phyloP scores from a whole-genome alignment of 2,113 vertebrate species.

The Sciurus niger region DNA sequence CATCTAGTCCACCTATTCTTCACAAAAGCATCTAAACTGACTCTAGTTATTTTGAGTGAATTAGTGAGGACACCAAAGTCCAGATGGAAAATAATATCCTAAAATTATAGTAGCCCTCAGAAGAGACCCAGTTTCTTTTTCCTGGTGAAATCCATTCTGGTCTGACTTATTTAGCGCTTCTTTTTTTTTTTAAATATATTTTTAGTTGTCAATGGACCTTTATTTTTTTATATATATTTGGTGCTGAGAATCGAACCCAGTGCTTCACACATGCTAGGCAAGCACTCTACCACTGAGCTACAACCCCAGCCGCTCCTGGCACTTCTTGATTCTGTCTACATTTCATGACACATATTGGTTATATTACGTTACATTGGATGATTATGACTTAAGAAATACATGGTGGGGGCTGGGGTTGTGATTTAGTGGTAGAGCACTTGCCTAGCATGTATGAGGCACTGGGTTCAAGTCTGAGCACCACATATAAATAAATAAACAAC shows the following conservation, averaged over 20 bases:
- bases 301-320: not conserved
- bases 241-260: too few species aligned
- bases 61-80: not conserved
- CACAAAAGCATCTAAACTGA: not conserved
- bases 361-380: not conserved
- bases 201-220: too few species aligned
- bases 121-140: constrained; percentile 16
- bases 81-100: too few species aligned
- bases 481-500: too few species aligned
- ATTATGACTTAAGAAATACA: constrained; percentile 33
- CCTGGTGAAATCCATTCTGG: not conserved
- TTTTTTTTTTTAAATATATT: too few species aligned
- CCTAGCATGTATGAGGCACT: too few species aligned
- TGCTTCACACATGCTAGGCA: too few species aligned
- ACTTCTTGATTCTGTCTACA: not conserved
- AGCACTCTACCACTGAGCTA: too few species aligned
- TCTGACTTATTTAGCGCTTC: not conserved
- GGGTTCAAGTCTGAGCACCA: too few species aligned
- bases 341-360: constrained; percentile 26
- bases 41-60: not conserved
- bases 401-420: too few species aligned
- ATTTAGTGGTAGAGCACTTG: too few species aligned
- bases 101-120: not conserved
- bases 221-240: too few species aligned
- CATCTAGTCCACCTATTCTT: not conserved